phyloP scores from a whole-genome alignment of 2,888 invertebrate genomes.

The Agriopis aurantiaria region DNA sequence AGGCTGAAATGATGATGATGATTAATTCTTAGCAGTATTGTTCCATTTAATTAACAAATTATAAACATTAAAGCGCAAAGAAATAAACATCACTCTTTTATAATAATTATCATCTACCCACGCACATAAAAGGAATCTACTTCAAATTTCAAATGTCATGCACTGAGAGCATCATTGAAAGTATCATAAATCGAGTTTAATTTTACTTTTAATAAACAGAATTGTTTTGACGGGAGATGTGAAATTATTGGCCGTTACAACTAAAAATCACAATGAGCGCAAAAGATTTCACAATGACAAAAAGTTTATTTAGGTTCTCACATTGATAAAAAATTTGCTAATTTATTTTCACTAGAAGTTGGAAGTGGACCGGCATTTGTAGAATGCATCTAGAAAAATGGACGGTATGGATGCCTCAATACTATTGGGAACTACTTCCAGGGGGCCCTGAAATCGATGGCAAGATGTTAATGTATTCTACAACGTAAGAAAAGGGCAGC shows the following conservation, averaged over 20 bases:
- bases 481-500: no score
- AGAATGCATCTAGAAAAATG: no score
- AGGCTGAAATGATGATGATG: no score
- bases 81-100: background rate
- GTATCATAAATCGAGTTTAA: conserved; percentile 29
- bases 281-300: conserved; percentile 14
- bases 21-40: background rate
- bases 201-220: conserved; percentile 15
- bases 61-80: background rate
- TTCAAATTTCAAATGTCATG: conserved; percentile 1
- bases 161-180: conserved; percentile 13
- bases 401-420: no score
- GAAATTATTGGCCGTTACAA: conserved; percentile 27
- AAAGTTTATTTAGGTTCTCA: background rate
- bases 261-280: conserved; percentile 23
- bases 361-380: no score
- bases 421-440: no score
- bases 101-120: conserved; percentile 11
- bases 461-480: no score
- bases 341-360: background rate
- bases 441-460: no score
- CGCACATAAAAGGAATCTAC: conserved; percentile 14
- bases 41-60: background rate
- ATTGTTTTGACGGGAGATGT: conserved; percentile 30
- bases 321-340: background rate